Base-by-base conservation (phyloP, 2,113 vertebrate genomes). In the Amphilophus citrinellus region DNA sequence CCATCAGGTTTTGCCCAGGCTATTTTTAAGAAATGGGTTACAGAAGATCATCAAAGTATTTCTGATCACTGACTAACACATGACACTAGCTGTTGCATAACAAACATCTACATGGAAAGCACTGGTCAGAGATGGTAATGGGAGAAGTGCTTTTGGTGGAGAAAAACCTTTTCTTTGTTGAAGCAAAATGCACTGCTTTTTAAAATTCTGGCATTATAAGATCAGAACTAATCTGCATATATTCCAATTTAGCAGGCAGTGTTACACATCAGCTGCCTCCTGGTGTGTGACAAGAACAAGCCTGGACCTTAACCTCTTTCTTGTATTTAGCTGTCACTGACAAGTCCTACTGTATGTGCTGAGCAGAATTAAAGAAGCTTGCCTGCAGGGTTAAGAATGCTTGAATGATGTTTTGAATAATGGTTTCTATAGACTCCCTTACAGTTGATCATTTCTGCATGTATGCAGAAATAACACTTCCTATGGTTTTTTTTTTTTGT, bases 21-120 rank as follows among this genome's bases (percentile, higher is more conserved):
- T 95, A 95, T 95, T 95, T 95, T 95, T 94, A 88, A 92, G 68
- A 95, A 94, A 93, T 92, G 89, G 93, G 87, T 94, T 95, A 92
- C 88, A 87, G 85, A 92, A 87, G 83, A 88, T 89, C 91, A 87
- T 88, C 77, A 92, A 93, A 91, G 84, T 90, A 78, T 87, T 88
- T 88, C 87, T 87, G 83, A 89, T 91, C 84, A 84, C 50, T 68
- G 76, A 79, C 77, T 82, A 65, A 91, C 42, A 10, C 71, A 77
- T 77, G 79, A 77, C 61, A 59, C 53, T 37, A 61, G 65, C 62
- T 62, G 56, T 30, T 81, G 78, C 71, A 20, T 17, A 61, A 61
- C 37, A 13, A 17, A 24, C 62, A 9, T 30, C 57, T 35, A 10
- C 44, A 58, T n/a, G 27, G 10, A 50, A 24, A 75, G 27, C 3